phyloP scores from a whole-genome alignment of 2,113 vertebrate species.

The Bostrychus sinensis region DNA sequence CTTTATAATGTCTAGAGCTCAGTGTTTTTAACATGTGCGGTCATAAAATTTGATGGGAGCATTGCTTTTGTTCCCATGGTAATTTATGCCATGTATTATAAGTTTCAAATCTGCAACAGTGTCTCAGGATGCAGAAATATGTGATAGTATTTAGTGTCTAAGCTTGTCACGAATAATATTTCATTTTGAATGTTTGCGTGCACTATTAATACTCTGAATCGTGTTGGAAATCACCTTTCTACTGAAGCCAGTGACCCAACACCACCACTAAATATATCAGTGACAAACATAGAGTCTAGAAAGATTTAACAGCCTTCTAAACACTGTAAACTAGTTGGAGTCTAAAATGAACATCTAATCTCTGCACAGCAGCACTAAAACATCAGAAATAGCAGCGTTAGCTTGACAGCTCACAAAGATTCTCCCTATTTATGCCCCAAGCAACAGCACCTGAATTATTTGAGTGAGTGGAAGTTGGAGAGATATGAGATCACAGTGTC shows the following conservation, averaged over 20 bases:
- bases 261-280: slow-evolving; percentile 72
- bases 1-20: too few species aligned
- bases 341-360: slow-evolving; percentile 54
- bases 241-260: slow-evolving; percentile 57
- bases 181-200: slow-evolving; percentile 6
- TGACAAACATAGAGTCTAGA: slow-evolving; percentile 63
- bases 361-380: slow-evolving; percentile 41
- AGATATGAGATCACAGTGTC: slow-evolving; percentile 38
- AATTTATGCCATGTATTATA: neutral
- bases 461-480: slow-evolving; percentile 15
- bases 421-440: slow-evolving; percentile 33
- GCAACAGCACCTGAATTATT: slow-evolving; percentile 43
- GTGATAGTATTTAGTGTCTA: neutral
- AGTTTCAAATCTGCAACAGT: neutral
- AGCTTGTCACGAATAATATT: neutral
- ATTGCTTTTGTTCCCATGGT: neutral
- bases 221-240: slow-evolving; percentile 57
- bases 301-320: slow-evolving; percentile 46
- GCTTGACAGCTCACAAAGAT: slow-evolving; percentile 23
- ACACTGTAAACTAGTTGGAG: slow-evolving; percentile 47
- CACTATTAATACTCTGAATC: slow-evolving; percentile 22
- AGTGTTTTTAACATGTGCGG: too few species aligned
- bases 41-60: neutral
- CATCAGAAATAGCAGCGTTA: slow-evolving; percentile 39
- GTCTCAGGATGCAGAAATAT: neutral